Evolutionary conservation across 2,113 vertebrate genomes (phyloP).

Genomic region (Hypomesus transpacificus): DNA sequence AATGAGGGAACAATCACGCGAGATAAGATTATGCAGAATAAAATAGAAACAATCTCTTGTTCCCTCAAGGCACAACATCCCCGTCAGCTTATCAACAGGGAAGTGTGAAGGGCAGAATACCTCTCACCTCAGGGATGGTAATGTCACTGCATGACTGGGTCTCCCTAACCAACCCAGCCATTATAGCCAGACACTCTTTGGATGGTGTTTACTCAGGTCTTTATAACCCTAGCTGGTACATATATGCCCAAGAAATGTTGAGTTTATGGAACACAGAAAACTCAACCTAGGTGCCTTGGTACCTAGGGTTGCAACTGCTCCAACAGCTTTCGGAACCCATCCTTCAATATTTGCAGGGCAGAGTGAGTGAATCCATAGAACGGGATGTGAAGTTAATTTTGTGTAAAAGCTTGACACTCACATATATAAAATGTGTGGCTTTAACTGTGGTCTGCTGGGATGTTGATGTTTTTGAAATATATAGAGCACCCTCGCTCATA

Average conservation of each 20-base stretch:
- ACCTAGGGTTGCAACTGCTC: no score
- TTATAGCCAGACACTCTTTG: background rate
- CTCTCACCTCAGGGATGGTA: slow-evolving; percentile 32
- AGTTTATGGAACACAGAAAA: no score
- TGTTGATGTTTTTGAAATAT: no score
- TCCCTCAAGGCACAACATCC: slow-evolving; percentile 36
- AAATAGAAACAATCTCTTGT: slow-evolving; percentile 39
- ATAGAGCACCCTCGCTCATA: no score
- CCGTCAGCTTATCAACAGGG: slow-evolving; percentile 9
- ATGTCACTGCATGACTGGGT: slow-evolving; percentile 8
- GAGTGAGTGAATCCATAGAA: no score
- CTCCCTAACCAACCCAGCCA: slow-evolving; percentile 3
- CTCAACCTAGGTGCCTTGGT: no score
- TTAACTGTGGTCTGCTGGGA: background rate
- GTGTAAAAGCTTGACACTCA: background rate
- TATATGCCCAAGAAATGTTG: no score
- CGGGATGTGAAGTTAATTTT: background rate
- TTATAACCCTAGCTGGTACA: background rate
- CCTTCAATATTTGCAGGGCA: no score
- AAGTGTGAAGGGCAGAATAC: slow-evolving; percentile 14
- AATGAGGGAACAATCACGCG: no score
- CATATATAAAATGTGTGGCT: background rate
- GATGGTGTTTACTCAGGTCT: background rate
- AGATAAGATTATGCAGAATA: no score
- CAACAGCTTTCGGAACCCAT: no score